Evolutionary conservation across 2,888 invertebrate genomes (phyloP), one percentile per base, ranked within the genome.

Genomic region (Agrypnus murinus): DNA sequence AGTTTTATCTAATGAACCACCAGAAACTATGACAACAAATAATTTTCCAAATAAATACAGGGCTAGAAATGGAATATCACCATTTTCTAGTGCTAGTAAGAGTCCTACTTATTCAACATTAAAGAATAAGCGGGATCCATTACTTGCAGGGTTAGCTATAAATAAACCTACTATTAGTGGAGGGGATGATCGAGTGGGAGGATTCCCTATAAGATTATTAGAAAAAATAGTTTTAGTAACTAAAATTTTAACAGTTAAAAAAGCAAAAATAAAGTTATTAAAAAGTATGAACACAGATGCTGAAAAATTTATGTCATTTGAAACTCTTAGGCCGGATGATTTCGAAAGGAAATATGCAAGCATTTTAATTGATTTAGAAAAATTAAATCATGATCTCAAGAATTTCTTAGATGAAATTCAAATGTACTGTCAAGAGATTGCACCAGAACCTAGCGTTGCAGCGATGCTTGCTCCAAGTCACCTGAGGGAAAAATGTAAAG

Each of bases 291-390:
- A 98, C 81, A 90, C 93, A 69, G 94, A 96, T 84, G 97, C 96
- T 0, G 98, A 98, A 82, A 93, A 94, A 84, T 90, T 92, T 83
- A 91, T 92, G 85, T 94, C 95, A 0, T 93, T 93, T 83, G 93
- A 93, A 32, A 91, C 93, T 80, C 89, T 90, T 72, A 90, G 95
- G 79, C 90, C 93, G 3, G 92, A 94, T 72, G 97, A 97, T 81
- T 98, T 97, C 84, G 95, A 97, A 84, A 90, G 93, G 77, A 92
- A 92, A 80, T 98, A 98, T 87, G 98, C 98, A 10, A 90, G 92
- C 73, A 89, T 91, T 77, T 92, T 98, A 1, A 91, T 98, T 64
- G 95, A 97, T 75, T 89, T 98, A 78, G 98, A 98, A 81, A 93
- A 92, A 80, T 91, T 98, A 86, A 98, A 98, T 85, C 90, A 90